Base-by-base conservation (phyloP, 2,113 vertebrate genomes). In the Nematolebias whitei region DNA sequence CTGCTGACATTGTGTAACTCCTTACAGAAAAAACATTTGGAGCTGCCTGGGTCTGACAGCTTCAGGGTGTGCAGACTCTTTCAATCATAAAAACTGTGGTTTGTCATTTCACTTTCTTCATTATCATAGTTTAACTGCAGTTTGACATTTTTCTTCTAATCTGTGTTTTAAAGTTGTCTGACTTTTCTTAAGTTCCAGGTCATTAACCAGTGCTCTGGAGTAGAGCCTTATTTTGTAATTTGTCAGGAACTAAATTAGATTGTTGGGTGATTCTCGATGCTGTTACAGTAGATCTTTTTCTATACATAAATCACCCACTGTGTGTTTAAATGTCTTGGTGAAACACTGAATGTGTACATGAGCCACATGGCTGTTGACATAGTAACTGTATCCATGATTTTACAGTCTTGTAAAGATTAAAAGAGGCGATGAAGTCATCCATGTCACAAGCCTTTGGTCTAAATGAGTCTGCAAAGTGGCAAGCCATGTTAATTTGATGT, bases 361-460 rank as follows among this genome's bases (percentile, higher is more conserved):
- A 58, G 23, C 6, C 23, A 24, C 23, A 51, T 3, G 12, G 49
- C 15, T 79, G 78, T 87, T 85, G 68, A 75, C 87, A 52, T 68
- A 76, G 77, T 60, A 85, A 88, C 85, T 19, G 76, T 84, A 52
- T 52, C 76, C 76, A 67, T 68, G 84, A 80, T 83, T 80, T 85
- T 71, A 79, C 24, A 29, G 76, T 63, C 76, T 78, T 56, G 54
- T 68, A 76, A 82, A 80, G 58, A 32, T 69, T 62, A 76, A 80
- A 47, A 84, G 62, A 69, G 79, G 73, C 52, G 35, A 39, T 85
- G 76, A 88, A 61, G 72, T 88, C 85, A 88, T 74, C 59, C 50
- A 16, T 70, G 70, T 75, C 80, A 50, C 76, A 55, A 60, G 57
- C 26, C 38, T n/a, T 48, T 14, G 2, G 20, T 57, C 45, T 52